These are phyloP conservation scores for Chymomyza caudatula DNA, from an alignment of 2,888 invertebrate species.

Conservation along the genomic window DNA sequence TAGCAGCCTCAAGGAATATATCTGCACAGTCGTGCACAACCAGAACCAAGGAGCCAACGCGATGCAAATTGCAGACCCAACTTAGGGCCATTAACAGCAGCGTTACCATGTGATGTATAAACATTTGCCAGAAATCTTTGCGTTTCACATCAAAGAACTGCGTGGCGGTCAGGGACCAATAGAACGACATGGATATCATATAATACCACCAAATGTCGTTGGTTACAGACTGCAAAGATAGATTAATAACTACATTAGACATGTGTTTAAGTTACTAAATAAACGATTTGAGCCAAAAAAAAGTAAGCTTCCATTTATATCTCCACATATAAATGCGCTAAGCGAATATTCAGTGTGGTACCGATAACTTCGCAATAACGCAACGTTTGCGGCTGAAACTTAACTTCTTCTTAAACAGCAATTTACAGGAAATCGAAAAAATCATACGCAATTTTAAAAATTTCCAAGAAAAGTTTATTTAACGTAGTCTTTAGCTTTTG, in stretches of 20 bases:
- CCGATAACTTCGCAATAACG: too few species aligned
- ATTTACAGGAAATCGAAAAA: too few species aligned
- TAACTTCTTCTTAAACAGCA: too few species aligned
- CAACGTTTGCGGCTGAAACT: too few species aligned
- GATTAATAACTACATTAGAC: constrained; percentile 69
- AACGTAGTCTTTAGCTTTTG: too few species aligned
- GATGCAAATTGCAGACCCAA: constrained; percentile 95
- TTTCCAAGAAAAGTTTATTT: too few species aligned
- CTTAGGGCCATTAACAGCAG: constrained; percentile 93
- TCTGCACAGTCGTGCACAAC: constrained; percentile 93
- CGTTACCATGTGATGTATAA: constrained; percentile 97
- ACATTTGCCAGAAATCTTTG: constrained; percentile 99
- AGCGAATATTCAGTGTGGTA: too few species aligned
- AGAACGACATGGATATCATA: constrained; percentile 95
- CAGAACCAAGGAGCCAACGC: constrained; percentile 93
- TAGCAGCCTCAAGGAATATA: constrained; percentile 93
- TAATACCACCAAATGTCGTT: constrained; percentile 97
- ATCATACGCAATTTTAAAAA: too few species aligned
- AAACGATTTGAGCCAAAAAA: not conserved
- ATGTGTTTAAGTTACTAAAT: not conserved
- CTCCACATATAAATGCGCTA: too few species aligned
- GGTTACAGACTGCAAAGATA: constrained; percentile 82
- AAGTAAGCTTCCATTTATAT: not conserved
- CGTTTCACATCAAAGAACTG: constrained; percentile 96
- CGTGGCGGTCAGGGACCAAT: constrained; percentile 94